Percentiles rank a stretch among this genome's conserved stretches.
These are phyloP conservation scores for Drosophila pseudotakahashii DNA, from an alignment of 2,888 invertebrate genomes.

Conservation along the genomic window DNA sequence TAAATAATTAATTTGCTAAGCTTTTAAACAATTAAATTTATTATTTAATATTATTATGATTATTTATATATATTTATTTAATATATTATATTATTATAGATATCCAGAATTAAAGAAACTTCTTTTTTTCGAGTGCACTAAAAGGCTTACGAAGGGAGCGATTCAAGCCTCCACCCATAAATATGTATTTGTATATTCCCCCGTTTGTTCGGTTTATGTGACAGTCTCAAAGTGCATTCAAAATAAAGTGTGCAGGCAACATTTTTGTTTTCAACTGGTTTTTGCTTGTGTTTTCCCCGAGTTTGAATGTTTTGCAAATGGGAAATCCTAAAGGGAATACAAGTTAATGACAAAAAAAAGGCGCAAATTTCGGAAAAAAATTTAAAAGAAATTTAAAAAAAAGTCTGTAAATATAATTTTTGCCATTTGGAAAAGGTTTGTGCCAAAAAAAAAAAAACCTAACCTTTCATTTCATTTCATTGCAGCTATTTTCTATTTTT, in stretches of 20 bases:
- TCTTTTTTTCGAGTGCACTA: neutral
- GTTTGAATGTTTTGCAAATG: slow-evolving; percentile 13
- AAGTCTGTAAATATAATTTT: too few species aligned
- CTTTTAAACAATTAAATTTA: neutral
- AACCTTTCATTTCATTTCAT: too few species aligned
- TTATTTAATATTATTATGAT: too few species aligned
- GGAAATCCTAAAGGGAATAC: slow-evolving; percentile 16
- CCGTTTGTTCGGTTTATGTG: slow-evolving; percentile 14
- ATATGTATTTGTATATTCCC: slow-evolving; percentile 6
- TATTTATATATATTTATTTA: too few species aligned
- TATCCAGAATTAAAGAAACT: too few species aligned
- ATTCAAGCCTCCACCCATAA: slow-evolving; percentile 1
- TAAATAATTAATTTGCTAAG: too few species aligned
- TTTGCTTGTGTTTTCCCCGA: neutral
- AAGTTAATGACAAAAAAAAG: neutral
- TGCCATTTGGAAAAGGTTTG: too few species aligned
- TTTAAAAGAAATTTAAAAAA: too few species aligned
- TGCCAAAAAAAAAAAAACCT: too few species aligned
- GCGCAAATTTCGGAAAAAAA: too few species aligned
- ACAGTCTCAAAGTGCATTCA: slow-evolving; percentile 22
- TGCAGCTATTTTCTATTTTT: too few species aligned
- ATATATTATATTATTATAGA: too few species aligned
- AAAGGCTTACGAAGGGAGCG: neutral
- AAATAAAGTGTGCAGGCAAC: slow-evolving; percentile 15
- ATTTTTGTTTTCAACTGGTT: slow-evolving; percentile 3